Percentiles rank a stretch among this genome's conserved stretches.
Evolutionary conservation across 2,888 invertebrate species (phyloP).

Genomic region (Dexiosoma caninum): DNA sequence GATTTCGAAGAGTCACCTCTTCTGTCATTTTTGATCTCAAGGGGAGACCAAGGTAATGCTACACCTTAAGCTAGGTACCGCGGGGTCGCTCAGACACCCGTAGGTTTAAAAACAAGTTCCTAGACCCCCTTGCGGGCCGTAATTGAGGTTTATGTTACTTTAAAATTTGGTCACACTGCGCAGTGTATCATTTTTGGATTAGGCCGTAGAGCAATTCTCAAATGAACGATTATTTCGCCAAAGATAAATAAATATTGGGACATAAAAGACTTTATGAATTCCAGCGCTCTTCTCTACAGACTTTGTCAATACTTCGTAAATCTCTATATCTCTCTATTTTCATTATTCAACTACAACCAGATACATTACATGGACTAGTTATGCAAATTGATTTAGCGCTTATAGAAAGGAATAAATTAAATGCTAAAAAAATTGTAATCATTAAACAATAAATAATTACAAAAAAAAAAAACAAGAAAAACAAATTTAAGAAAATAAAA

Average conservation of each 20-base stretch:
- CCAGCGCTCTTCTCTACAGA: neutral
- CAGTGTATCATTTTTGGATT: too few species aligned
- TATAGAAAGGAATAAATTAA: slow-evolving; percentile 39
- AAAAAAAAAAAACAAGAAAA: slow-evolving; percentile 35
- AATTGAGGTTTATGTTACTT: too few species aligned
- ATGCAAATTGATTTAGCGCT: slow-evolving; percentile 69
- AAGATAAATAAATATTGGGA: slow-evolving; percentile 6
- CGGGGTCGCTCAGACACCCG: too few species aligned
- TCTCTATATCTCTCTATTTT: slow-evolving; percentile 44
- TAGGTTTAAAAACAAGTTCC: too few species aligned
- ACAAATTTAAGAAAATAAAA: slow-evolving; percentile 14
- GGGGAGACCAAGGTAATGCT: too few species aligned
- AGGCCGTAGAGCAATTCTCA: too few species aligned
- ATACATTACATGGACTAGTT: slow-evolving; percentile 64
- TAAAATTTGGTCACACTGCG: too few species aligned
- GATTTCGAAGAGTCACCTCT: too few species aligned
- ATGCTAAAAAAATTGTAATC: slow-evolving; percentile 20
- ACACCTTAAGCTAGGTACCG: too few species aligned
- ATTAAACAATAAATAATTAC: slow-evolving; percentile 26
- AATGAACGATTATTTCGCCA: neutral
- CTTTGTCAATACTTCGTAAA: slow-evolving; percentile 38
- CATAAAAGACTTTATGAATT: neutral
- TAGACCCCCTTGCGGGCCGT: too few species aligned
- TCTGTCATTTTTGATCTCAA: too few species aligned
- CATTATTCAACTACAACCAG: neutral